A percentile compares a stretch with the other conserved stretches of the same genome.
phyloP scores from a whole-genome alignment of 2,888 invertebrate genomes.

The Pseudanteris insignis region DNA sequence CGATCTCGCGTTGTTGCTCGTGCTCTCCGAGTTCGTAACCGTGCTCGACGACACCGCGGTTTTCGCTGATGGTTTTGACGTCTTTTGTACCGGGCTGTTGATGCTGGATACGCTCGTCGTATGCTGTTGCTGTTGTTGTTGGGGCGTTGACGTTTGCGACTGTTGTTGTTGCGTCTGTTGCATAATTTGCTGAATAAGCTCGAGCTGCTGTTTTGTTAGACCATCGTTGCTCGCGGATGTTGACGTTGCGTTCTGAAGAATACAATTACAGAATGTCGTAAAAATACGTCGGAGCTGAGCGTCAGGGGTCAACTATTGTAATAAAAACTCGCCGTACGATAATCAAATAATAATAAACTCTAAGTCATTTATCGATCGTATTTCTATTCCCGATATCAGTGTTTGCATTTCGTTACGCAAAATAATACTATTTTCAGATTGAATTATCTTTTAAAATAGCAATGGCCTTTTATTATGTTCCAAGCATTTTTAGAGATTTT shows the following conservation, averaged over 20 bases:
- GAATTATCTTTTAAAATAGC: too few species aligned
- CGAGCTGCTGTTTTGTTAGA: conserved; percentile 77
- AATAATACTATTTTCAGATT: too few species aligned
- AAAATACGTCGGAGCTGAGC: too few species aligned
- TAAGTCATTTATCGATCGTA: neutral
- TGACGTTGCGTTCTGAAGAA: conserved; percentile 63
- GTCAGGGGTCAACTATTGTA: too few species aligned
- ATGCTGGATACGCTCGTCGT: conserved; percentile 52
- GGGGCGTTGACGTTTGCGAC: conserved; percentile 47
- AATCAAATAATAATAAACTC: too few species aligned
- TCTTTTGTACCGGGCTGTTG: conserved; percentile 60
- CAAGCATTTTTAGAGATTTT: too few species aligned
- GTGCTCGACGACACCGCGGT: conserved; percentile 56
- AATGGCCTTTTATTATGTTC: too few species aligned
- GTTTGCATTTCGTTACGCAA: too few species aligned
- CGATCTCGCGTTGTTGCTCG: conserved; percentile 57
- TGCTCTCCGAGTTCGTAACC: conserved; percentile 53
- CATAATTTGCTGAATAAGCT: conserved; percentile 81
- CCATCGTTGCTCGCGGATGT: conserved; percentile 72
- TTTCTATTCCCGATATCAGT: too few species aligned
- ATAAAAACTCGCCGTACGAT: too few species aligned
- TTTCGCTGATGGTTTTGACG: conserved; percentile 63
- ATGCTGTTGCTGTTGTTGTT: conserved; percentile 54
- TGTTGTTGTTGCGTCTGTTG: conserved; percentile 76
- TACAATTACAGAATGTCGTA: too few species aligned